Base-by-base conservation (phyloP, 2,888 invertebrate genomes). In the Tanytarsus gracilentus region DNA sequence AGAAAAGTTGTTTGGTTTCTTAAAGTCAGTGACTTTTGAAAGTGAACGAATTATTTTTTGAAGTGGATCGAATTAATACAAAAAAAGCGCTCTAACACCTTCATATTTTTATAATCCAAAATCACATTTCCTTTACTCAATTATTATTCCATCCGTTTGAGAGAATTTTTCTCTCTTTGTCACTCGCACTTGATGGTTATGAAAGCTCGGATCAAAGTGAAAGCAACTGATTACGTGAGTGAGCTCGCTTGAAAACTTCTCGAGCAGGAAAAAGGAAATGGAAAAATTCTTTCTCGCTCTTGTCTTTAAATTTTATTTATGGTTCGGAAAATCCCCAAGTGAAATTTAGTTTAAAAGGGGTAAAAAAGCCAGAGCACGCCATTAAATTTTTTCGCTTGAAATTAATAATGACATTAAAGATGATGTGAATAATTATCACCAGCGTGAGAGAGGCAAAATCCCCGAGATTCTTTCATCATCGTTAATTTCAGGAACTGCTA, bases 391-490 rank as follows among this genome's bases (percentile, higher is more conserved):
- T 33, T n/a, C 9, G 9, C 18, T 6, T 23, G 23, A 58, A 48
- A 58, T 58, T 58, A 58, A 58, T 58, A 58, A 58, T 48, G 58
- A 48, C 58, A 58, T 58, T 58, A 58, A 48, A 48, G 58, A 48
- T 27, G 58, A 58, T 58, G 48, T 44, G 48, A 58, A 58, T 48
- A 58, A 58, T 58, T 58, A 30, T 30, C 18, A 40, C 40, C 9
- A 40, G 16, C 8, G 21, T 18, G 40, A 11, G 44, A 44, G 23
- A 25, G 53, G 29, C 14, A 29, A 55, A 56, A 56, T n/a, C n/a
- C n/a, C n/a, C n/a, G 40, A 40, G 55, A 29, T 27, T 56, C 48
- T 55, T 30, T 18, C 56, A 58, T 39, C 40, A 27, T 26, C 48
- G 30, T 58, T 58, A 58, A 58, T 6, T 44, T 58, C n/a, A 58